Evolutionary conservation across 1,140 invertebrate genomes (phyloP).

Genomic region (Trinorchestia longiramus): DNA sequence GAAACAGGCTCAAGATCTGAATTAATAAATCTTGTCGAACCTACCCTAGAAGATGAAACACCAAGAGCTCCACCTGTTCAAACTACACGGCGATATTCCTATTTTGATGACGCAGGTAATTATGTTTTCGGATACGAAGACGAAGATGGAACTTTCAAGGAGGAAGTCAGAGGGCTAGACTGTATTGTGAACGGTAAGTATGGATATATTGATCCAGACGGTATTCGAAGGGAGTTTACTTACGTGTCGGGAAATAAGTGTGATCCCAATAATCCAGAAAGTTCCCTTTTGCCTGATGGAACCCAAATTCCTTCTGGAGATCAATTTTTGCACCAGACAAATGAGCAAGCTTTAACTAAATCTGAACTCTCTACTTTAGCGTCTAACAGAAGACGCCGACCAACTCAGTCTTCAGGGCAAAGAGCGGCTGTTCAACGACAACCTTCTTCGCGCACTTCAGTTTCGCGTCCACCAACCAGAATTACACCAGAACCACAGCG

Average conservation of each 20-base stretch:
- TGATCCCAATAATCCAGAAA: slow-evolving; percentile 78
- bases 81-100: slow-evolving; percentile 67
- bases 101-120: slow-evolving; percentile 75
- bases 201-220: slow-evolving; percentile 88
- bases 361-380: slow-evolving; percentile 62
- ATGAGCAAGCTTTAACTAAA: slow-evolving; percentile 60
- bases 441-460: not conserved
- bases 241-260: slow-evolving; percentile 93
- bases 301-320: slow-evolving; percentile 59
- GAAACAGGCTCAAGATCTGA: slow-evolving; percentile 60
- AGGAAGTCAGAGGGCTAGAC: slow-evolving; percentile 86
- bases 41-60: slow-evolving; percentile 10
- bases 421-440: not conserved
- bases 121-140: slow-evolving; percentile 92
- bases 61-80: slow-evolving; percentile 62
- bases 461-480: not conserved
- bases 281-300: slow-evolving; percentile 54
- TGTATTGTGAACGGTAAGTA: slow-evolving; percentile 90
- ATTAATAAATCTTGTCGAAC: slow-evolving; percentile 51
- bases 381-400: slow-evolving; percentile 62
- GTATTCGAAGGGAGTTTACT: slow-evolving; percentile 87
- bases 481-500: not conserved
- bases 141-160: slow-evolving; percentile 90
- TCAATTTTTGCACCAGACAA: slow-evolving; percentile 65
- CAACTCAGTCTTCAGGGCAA: slow-evolving; percentile 1